These are phyloP conservation scores for Amazonetta brasiliensis DNA, from an alignment of 2,797 vertebrate genomes.

Conservation along the genomic window DNA sequence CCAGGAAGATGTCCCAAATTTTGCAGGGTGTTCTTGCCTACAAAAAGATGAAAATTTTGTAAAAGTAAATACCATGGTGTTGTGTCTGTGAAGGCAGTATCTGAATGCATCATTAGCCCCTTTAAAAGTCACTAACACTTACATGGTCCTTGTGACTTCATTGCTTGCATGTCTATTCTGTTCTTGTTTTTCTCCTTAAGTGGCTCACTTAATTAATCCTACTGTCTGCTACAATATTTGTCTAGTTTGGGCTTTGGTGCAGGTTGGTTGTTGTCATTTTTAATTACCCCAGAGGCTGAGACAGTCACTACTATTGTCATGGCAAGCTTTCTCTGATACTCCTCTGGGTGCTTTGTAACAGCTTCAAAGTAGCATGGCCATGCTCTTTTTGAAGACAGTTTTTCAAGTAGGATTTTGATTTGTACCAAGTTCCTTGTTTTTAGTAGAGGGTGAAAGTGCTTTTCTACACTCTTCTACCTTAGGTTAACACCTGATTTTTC, in stretches of 20 bases:
- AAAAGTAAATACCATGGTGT: neutral
- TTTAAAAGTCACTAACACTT: neutral
- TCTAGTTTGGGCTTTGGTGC: fast-evolving
- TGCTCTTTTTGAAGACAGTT: neutral
- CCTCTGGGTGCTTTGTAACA: neutral
- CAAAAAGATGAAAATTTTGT: neutral
- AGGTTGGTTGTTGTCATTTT: fast-evolving
- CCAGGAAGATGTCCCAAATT: neutral
- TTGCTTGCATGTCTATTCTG: neutral
- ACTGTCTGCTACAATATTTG: fast-evolving
- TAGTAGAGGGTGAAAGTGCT: neutral
- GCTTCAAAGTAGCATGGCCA: neutral
- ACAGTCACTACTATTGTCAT: neutral
- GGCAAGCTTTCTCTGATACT: neutral
- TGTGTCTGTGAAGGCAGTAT: neutral
- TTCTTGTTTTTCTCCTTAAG: neutral
- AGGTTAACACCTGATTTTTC: neutral
- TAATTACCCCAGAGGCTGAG: neutral
- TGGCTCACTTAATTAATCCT: neutral
- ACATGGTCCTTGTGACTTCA: neutral
- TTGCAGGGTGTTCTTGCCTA: neutral
- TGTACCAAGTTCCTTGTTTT: neutral
- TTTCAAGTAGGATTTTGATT: neutral
- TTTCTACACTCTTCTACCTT: neutral
- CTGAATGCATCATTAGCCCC: neutral